phyloP scores from a whole-genome alignment of 2,888 invertebrate species.

The Drosophila borborema region DNA sequence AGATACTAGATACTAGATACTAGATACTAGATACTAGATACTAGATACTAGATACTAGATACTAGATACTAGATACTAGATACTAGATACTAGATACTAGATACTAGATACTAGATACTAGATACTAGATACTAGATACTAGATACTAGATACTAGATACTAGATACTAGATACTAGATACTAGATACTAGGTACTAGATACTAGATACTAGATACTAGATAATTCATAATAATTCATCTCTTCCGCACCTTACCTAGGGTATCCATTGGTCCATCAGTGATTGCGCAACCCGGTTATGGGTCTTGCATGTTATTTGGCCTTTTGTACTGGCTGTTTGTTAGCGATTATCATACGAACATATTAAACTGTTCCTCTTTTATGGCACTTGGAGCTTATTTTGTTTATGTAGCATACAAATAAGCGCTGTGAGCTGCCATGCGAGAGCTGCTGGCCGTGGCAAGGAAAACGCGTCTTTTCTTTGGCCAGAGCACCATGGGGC shows the following conservation, averaged over 20 bases:
- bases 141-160: too few relatives aligned
- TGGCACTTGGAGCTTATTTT: slow-evolving; percentile 27
- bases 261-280: background rate
- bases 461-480: background rate
- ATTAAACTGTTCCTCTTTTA: slow-evolving; percentile 37
- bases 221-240: too few relatives aligned
- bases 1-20: too few relatives aligned
- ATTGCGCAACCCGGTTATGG: background rate
- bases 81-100: too few relatives aligned
- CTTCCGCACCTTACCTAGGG: background rate
- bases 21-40: too few relatives aligned
- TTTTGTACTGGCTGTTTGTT: slow-evolving; percentile 26
- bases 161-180: too few relatives aligned
- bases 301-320: slow-evolving; percentile 60
- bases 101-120: too few relatives aligned
- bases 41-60: too few relatives aligned
- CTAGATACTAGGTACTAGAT: too few relatives aligned
- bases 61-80: too few relatives aligned
- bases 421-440: slow-evolving; percentile 37
- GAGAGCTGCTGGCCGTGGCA: background rate
- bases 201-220: too few relatives aligned
- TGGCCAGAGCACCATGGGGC: background rate
- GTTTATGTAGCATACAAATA: slow-evolving; percentile 61
- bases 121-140: too few relatives aligned
- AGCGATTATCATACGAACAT: slow-evolving; percentile 54